phyloP scores from a whole-genome alignment of 2,113 vertebrate species.

The Tetrao urogallus region DNA sequence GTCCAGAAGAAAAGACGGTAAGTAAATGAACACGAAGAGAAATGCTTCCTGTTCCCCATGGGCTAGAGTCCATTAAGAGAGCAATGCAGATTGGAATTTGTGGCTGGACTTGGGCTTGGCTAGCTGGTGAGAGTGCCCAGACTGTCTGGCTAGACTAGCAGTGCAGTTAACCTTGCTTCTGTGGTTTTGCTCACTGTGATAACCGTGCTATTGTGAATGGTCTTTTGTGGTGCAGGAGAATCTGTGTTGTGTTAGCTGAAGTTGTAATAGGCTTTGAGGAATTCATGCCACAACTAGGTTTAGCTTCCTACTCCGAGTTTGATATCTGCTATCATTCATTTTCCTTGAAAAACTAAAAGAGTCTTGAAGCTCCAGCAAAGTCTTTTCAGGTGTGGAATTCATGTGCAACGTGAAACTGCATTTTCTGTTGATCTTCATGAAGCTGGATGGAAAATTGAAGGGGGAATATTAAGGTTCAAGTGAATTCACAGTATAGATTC shows the following conservation, averaged over 20 bases:
- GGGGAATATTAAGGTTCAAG: not conserved
- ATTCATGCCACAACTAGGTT: not conserved
- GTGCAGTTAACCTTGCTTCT: not conserved
- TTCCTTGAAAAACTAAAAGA: slow-evolving; percentile 11
- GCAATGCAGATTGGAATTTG: not conserved
- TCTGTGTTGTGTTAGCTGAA: not conserved
- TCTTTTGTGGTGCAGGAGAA: not conserved
- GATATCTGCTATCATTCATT: not conserved
- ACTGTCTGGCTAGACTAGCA: not conserved
- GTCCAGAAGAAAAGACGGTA: slow-evolving; percentile 89
- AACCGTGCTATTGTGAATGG: not conserved
- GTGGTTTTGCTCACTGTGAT: slow-evolving; percentile 8
- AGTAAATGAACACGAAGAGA: slow-evolving; percentile 72
- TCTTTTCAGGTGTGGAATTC: not conserved
- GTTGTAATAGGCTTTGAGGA: not conserved
- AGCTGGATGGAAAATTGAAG: not conserved
- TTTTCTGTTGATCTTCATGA: not conserved
- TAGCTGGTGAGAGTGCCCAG: not conserved
- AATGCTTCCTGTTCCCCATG: not conserved
- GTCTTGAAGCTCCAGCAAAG: not conserved
- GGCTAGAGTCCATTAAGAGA: not conserved
- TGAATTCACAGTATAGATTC: not conserved
- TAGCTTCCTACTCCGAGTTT: not conserved
- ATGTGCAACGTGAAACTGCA: not conserved
- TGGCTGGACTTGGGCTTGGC: not conserved